A percentile compares a stretch with the other conserved stretches of the same genome.
These are phyloP conservation scores for Drosophila trapezifrons DNA, from an alignment of 1,140 invertebrate genomes.

Conservation along the genomic window DNA sequence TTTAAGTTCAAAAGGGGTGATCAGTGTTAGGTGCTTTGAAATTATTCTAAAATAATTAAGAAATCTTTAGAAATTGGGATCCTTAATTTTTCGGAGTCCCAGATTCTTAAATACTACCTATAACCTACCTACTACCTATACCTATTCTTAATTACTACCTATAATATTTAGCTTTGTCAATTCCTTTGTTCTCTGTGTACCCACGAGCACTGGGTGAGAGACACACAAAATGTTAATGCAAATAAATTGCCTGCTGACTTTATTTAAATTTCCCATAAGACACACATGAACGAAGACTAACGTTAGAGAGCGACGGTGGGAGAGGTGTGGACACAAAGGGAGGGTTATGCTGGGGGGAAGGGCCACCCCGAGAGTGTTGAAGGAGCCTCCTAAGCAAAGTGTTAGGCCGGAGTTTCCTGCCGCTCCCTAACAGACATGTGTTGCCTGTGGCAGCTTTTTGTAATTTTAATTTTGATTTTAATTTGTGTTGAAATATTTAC, in stretches of 20 bases:
- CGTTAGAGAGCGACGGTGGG: slow-evolving; percentile 23
- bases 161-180: too few relatives aligned
- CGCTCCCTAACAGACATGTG: slow-evolving; percentile 63
- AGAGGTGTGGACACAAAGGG: background rate
- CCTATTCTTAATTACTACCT: too few relatives aligned
- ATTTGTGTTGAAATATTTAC: slow-evolving; percentile 83
- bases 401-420: slow-evolving; percentile 43
- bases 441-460: slow-evolving; percentile 79
- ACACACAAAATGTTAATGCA: slow-evolving; percentile 76
- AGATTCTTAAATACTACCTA: too few relatives aligned
- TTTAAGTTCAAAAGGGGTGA: too few relatives aligned
- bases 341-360: background rate
- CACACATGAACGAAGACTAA: slow-evolving; percentile 57
- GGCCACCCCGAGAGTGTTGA: slow-evolving; percentile 18
- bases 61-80: too few relatives aligned
- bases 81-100: too few relatives aligned
- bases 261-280: slow-evolving; percentile 83
- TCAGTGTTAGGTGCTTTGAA: too few relatives aligned
- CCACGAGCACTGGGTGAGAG: slow-evolving; percentile 20
- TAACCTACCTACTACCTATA: too few relatives aligned
- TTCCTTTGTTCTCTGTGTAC: slow-evolving; percentile 2
- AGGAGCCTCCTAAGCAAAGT: slow-evolving; percentile 64
- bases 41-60: too few relatives aligned
- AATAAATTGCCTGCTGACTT: slow-evolving; percentile 83
- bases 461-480: slow-evolving; percentile 83